A percentile compares a stretch with the other conserved stretches of the same genome.
Evolutionary conservation across 92 coral and sea anemone species (phyloP).

Genomic region (Pocillopora meandrina): DNA sequence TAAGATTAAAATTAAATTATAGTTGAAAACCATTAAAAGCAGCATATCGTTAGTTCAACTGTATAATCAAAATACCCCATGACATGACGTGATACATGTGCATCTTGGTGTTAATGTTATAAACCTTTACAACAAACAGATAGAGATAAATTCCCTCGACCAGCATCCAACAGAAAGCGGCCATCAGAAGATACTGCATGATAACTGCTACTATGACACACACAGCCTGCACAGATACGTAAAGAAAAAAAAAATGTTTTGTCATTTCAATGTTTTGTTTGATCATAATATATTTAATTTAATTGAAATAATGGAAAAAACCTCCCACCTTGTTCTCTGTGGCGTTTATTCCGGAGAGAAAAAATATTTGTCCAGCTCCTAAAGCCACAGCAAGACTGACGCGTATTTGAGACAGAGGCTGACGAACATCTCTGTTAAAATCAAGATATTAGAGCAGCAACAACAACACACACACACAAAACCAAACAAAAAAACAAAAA

Average conservation of each 20-base stretch:
- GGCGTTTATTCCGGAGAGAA: neutral
- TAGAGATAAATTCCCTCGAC: constrained; percentile 14
- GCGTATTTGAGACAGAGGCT: constrained; percentile 5
- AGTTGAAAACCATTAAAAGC: neutral
- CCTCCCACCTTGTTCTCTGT: neutral
- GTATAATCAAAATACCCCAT: neutral
- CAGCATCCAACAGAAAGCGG: constrained; percentile 19
- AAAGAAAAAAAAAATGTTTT: neutral
- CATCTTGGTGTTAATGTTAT: constrained; percentile 14
- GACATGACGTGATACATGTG: neutral
- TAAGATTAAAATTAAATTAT: neutral
- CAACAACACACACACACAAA: neutral
- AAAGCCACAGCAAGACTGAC: neutral
- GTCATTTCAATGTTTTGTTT: neutral
- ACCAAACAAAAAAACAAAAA: neutral
- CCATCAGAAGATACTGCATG: constrained; percentile 3
- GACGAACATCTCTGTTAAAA: neutral
- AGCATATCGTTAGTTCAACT: neutral
- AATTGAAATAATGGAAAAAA: neutral
- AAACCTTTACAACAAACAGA: constrained; percentile 13
- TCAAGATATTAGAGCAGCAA: neutral
- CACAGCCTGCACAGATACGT: neutral
- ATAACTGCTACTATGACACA: constrained; percentile 6
- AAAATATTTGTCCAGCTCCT: neutral
- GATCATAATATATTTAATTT: no score